phyloP scores from a whole-genome alignment of 2,113 vertebrate species.

The Sakesphorus luctuosus region DNA sequence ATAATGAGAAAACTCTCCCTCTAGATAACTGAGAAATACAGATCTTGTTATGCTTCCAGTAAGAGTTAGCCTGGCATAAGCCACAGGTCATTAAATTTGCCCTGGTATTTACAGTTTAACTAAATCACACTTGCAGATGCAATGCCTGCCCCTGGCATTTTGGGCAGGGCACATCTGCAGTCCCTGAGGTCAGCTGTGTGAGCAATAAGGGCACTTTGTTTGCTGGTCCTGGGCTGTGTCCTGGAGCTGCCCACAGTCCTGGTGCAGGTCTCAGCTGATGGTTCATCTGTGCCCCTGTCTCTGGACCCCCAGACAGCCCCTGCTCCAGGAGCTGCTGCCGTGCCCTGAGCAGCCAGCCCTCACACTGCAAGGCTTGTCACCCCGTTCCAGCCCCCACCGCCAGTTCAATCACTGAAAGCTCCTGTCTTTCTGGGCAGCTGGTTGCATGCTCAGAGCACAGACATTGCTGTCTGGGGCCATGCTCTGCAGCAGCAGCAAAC shows the following conservation, averaged over 20 bases:
- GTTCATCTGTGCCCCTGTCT: neutral
- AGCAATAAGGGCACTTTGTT: neutral
- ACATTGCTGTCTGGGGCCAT: neutral
- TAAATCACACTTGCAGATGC: neutral
- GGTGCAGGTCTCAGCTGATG: neutral
- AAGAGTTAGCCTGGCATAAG: neutral
- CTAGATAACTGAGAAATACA: neutral
- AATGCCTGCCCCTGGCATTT: neutral
- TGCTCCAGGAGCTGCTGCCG: neutral
- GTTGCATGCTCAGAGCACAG: neutral
- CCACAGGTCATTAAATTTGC: neutral
- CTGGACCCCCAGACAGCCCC: neutral
- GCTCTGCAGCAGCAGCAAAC: neutral
- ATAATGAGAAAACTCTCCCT: neutral
- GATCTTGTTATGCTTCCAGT: neutral
- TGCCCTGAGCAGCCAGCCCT: neutral
- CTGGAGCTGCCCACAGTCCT: neutral
- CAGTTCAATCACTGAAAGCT: neutral
- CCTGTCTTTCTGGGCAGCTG: neutral
- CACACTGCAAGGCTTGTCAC: neutral
- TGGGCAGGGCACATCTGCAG: neutral
- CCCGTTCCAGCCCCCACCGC: neutral
- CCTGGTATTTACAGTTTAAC: neutral
- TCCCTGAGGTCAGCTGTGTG: neutral
- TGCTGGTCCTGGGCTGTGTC: neutral